Percentiles rank a stretch among this genome's conserved stretches.
phyloP scores from a whole-genome alignment of 1,140 invertebrate species.

The Drosophila takahashii region DNA sequence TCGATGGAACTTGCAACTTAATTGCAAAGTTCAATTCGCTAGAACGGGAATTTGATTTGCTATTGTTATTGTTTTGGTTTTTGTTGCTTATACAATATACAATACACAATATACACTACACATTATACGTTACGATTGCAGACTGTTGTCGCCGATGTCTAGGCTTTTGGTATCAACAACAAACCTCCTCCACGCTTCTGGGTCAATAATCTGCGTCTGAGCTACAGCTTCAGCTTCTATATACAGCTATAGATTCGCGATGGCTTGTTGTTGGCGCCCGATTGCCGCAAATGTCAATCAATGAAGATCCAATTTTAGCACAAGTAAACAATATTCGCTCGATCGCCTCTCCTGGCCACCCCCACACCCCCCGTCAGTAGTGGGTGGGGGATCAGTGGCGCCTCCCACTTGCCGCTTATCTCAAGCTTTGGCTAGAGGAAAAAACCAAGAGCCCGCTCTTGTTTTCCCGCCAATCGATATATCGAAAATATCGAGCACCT shows the following conservation, averaged over 20 bases:
- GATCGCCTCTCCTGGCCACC: constrained; percentile 29
- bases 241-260: constrained; percentile 11
- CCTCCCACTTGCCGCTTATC: constrained; percentile 45
- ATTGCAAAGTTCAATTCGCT: constrained; percentile 45
- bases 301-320: constrained; percentile 82
- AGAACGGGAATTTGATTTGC: constrained; percentile 22
- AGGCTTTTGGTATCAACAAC: constrained; percentile 64
- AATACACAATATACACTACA: too few species aligned
- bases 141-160: constrained; percentile 64
- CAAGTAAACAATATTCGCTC: constrained; percentile 79
- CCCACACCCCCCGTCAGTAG: not conserved
- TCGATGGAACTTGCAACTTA: constrained; percentile 12
- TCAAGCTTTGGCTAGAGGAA: constrained; percentile 28
- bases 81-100: not conserved
- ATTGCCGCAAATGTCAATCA: constrained; percentile 73
- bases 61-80: constrained; percentile 29
- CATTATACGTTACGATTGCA: constrained; percentile 32
- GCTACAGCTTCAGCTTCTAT: constrained; percentile 5
- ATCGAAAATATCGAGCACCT: constrained; percentile 8
- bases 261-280: constrained; percentile 61
- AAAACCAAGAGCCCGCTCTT: constrained; percentile 32
- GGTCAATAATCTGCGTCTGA: constrained; percentile 80
- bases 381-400: constrained; percentile 17
- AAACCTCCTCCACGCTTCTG: constrained; percentile 69
- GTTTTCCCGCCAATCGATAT: not conserved